Conservation (phyloP, 2,113 vertebrate genomes). For the Microtus richardsoni region DNA sequence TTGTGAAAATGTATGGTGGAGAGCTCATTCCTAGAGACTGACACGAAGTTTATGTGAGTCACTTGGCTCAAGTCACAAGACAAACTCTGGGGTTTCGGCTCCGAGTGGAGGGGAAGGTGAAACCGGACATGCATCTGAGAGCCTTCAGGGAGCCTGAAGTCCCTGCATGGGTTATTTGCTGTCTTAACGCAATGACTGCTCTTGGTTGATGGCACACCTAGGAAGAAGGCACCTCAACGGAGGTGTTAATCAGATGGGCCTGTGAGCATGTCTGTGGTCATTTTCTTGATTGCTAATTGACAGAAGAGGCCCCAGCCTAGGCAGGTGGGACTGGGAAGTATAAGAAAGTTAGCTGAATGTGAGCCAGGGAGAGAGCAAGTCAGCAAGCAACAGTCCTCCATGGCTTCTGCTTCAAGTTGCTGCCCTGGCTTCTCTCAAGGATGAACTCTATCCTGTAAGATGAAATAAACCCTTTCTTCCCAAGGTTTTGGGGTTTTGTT, state of each 20-base stretch:
- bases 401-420: background rate
- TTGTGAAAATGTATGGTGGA: background rate
- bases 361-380: background rate
- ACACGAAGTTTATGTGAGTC: accelerated
- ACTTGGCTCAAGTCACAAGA: background rate
- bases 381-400: background rate
- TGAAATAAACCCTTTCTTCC: background rate
- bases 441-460: background rate
- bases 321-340: too few species aligned
- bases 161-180: background rate
- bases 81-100: background rate
- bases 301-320: background rate
- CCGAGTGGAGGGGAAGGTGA: accelerated
- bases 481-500: background rate
- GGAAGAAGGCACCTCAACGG: background rate
- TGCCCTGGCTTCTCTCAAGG: background rate
- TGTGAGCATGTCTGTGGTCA: background rate
- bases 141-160: background rate
- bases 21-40: background rate
- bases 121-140: accelerated
- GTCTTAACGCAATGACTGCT: too few species aligned
- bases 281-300: background rate
- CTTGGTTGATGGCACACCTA: background rate
- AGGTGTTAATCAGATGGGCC: background rate
- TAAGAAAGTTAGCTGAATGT: background rate